These are phyloP conservation scores for Hypselothyrea guttata DNA, from an alignment of 2,888 invertebrate species.

Conservation along the genomic window DNA sequence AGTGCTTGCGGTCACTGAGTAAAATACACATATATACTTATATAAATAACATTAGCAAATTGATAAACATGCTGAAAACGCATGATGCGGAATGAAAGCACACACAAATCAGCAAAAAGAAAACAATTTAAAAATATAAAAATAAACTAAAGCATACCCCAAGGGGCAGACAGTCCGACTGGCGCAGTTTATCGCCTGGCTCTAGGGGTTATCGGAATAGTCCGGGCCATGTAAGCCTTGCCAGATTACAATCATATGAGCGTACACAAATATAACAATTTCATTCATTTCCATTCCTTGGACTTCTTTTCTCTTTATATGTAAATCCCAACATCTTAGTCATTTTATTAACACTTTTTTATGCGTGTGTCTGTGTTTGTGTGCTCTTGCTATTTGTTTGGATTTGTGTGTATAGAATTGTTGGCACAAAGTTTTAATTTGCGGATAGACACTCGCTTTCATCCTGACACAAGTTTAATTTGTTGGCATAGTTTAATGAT, in stretches of 20 bases:
- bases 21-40: background rate
- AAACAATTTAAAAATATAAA: conserved; percentile 3
- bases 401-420: conserved; percentile 59
- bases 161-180: conserved; percentile 28
- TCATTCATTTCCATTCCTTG: conserved; percentile 55
- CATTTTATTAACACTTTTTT: conserved; percentile 52
- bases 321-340: conserved; percentile 25
- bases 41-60: conserved; percentile 18
- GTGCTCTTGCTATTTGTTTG: conserved; percentile 35
- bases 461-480: conserved; percentile 12
- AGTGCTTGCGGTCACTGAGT: conserved; percentile 16
- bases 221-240: conserved; percentile 25
- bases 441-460: conserved; percentile 17
- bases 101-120: conserved; percentile 23
- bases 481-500: conserved; percentile 57
- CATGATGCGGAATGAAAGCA: conserved; percentile 9
- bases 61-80: conserved; percentile 15
- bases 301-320: conserved; percentile 4
- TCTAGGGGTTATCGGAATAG: conserved; percentile 18
- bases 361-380: conserved; percentile 22
- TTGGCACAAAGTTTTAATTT: conserved; percentile 57
- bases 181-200: conserved; percentile 16
- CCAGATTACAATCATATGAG: conserved; percentile 10
- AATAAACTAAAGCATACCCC: conserved; percentile 17
- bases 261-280: conserved; percentile 2